Evolutionary conservation across 2,888 invertebrate genomes (phyloP), one percentile per base, ranked within the genome.

Genomic region (Pyrgus malvae): DNA sequence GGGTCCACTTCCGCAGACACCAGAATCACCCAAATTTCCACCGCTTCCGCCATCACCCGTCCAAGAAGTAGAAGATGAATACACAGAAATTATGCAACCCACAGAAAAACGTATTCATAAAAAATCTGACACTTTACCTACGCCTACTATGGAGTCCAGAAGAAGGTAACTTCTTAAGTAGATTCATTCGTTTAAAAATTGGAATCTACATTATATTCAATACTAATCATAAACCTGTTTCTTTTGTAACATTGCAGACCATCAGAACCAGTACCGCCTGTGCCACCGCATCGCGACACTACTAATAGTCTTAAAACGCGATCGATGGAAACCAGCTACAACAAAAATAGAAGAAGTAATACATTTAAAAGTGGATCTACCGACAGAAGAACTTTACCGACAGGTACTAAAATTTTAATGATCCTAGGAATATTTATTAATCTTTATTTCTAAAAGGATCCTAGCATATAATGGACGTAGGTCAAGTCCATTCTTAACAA

Each of bases 41-140:
- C 95, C 95, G 29, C 82, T 96, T 57, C 96, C 96, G 6, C 96
- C 96, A 0, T 96, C 96, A 0, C 96, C 96, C 0, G 95, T 95
- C 7, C 95, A 95, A 78, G 96, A 95, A 81, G 94, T 94, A 56
- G 93, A 94, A 67, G 94, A 95, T 66, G 95, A 95, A 69, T 94
- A 94, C 68, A 93, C 94, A 21, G 95, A 95, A 84, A 92, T 93
- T 57, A 78, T 92, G 72, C 86, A 84, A 61, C 88, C 91, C 3
- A 78, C 84, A 48, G 90, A 88, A 55, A 92, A 90, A 73, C 84
- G 91, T 21, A 83, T 81, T 60, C 62, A 69, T 1, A 89, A 85
- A 61, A 91, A 90, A 78, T 89, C 92, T 35, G 93, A 92, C 57
- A 92, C 92, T 7, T 74, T 92, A 64, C 92, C 92, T 11, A 90